Percentiles rank a stretch among this genome's conserved stretches.
Evolutionary conservation across 2,113 vertebrate species (phyloP).

Genomic region (Junco hyemalis): DNA sequence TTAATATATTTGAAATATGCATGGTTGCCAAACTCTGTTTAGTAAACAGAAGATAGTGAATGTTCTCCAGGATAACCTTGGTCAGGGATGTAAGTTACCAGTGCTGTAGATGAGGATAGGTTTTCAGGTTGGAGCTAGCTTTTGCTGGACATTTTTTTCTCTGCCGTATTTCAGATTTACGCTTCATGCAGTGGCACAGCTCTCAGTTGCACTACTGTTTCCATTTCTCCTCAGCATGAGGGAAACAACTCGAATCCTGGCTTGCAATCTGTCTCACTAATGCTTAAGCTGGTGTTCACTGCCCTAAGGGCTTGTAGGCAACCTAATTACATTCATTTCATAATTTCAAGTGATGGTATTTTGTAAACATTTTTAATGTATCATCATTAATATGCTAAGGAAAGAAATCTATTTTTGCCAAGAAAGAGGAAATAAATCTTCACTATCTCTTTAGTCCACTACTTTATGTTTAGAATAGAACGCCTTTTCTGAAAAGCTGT

Average conservation of each 20-base stretch:
- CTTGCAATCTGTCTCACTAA: constrained; percentile 65
- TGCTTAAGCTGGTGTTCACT: constrained; percentile 44
- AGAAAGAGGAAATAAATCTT: constrained; percentile 75
- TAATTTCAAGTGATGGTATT: constrained; percentile 70
- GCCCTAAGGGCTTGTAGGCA: constrained; percentile 47
- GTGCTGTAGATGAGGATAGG: background rate
- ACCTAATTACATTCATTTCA: constrained; percentile 68
- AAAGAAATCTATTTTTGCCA: constrained; percentile 71
- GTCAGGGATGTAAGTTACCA: background rate
- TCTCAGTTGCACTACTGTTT: background rate
- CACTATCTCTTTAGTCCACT: constrained; percentile 72
- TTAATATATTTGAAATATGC: background rate
- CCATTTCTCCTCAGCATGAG: constrained; percentile 12
- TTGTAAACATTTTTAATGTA: constrained; percentile 75
- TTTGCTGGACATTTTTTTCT: background rate
- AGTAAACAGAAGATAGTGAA: background rate
- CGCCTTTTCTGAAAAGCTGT: constrained; percentile 71
- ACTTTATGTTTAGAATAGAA: constrained; percentile 62
- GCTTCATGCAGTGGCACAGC: background rate
- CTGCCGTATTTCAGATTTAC: background rate
- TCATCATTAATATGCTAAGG: constrained; percentile 74
- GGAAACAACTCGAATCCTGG: constrained; percentile 7
- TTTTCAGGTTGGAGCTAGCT: background rate
- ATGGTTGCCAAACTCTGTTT: background rate
- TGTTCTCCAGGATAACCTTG: background rate